Percentiles rank a stretch among this genome's conserved stretches.
Evolutionary conservation across 2,888 invertebrate genomes (phyloP).

Genomic region (Notodonta dromedarius): DNA sequence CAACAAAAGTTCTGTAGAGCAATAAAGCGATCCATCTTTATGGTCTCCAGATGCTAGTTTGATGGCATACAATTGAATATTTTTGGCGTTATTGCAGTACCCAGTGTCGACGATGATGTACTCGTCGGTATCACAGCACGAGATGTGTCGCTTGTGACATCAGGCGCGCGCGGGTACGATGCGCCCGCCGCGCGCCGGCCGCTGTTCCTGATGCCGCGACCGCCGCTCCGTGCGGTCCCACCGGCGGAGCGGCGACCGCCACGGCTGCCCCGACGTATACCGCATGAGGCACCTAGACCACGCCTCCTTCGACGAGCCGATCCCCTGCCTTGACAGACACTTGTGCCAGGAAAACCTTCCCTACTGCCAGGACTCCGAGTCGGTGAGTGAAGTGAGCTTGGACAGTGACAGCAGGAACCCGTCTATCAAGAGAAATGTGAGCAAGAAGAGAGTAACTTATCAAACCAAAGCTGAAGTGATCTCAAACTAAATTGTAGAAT

Average conservation of each 20-base stretch:
- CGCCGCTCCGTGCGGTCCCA: constrained; percentile 63
- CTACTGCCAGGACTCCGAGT: constrained; percentile 69
- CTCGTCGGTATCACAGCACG: constrained; percentile 86
- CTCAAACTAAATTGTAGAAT: constrained; percentile 47
- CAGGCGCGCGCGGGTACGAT: constrained; percentile 78
- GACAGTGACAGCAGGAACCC: constrained; percentile 74
- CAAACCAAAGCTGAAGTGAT: constrained; percentile 73
- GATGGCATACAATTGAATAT: constrained; percentile 19
- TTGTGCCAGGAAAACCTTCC: constrained; percentile 54
- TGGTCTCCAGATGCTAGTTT: constrained; percentile 10
- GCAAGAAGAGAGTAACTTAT: constrained; percentile 72
- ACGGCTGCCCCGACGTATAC: constrained; percentile 51
- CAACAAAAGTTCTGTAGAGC: constrained; percentile 1
- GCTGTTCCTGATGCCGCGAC: constrained; percentile 75
- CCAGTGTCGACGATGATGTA: constrained; percentile 84
- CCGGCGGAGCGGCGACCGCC: constrained; percentile 58
- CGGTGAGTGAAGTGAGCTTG: constrained; percentile 72
- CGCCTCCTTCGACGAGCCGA: constrained; percentile 65
- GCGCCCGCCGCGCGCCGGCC: constrained; percentile 58
- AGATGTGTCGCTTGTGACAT: constrained; percentile 88
- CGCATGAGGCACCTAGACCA: constrained; percentile 64
- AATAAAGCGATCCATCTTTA: constrained; percentile 1
- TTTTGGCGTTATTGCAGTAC: constrained; percentile 66
- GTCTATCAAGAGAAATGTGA: constrained; percentile 59
- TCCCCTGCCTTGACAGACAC: constrained; percentile 64